phyloP scores from a whole-genome alignment of 2,797 vertebrate species.

The Sebastes matsubarae region DNA sequence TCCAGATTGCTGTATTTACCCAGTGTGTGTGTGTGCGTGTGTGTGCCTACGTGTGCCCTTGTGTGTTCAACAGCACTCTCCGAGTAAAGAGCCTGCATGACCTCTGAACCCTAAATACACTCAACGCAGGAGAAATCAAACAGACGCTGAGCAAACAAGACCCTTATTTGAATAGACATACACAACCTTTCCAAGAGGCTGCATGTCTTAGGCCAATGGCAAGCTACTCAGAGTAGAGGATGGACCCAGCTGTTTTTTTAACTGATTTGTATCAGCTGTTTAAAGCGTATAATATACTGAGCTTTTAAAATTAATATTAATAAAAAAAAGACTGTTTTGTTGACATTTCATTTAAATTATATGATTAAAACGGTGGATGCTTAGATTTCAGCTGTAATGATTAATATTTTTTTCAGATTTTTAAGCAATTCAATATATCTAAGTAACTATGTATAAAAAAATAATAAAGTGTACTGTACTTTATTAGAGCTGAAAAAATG shows the following conservation, averaged over 20 bases:
- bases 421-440: not conserved
- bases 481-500: not conserved
- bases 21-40: constrained; percentile 51
- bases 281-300: not conserved
- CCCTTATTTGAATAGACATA: constrained; percentile 78
- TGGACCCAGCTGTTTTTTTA: constrained; percentile 16
- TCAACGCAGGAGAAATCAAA: constrained; percentile 81
- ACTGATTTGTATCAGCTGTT: constrained; percentile 35
- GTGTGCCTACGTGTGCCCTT: constrained; percentile 74
- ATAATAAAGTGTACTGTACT: not conserved
- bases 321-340: not conserved
- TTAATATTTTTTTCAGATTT: not conserved
- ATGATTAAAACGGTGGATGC: not conserved
- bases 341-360: not conserved
- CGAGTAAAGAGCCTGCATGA: constrained; percentile 80
- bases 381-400: not conserved
- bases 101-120: constrained; percentile 80
- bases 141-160: constrained; percentile 78
- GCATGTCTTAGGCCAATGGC: constrained; percentile 48
- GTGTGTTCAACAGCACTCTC: constrained; percentile 76
- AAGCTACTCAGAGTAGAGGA: constrained; percentile 30
- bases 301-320: not conserved
- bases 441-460: not conserved
- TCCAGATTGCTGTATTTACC: constrained; percentile 82
- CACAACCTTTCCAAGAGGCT: constrained; percentile 70